Base-by-base conservation (phyloP, 1,140 invertebrate genomes). In the Cyphomyrmex costatus region DNA sequence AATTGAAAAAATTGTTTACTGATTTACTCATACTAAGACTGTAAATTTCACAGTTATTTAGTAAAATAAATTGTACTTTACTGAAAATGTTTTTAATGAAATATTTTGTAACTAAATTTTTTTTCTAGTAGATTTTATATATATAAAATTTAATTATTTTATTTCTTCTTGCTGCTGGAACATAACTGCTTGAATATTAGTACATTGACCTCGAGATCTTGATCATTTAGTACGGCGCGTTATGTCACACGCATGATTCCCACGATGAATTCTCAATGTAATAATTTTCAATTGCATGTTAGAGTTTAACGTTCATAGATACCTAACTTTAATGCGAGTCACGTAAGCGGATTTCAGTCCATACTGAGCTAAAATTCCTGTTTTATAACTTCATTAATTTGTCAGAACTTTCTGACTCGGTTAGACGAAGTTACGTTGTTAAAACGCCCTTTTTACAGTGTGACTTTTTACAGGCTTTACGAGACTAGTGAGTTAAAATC, bases 311-410 rank as follows among this genome's bases (percentile, higher is more conserved):
- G 42, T 65, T 78, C 60, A 27, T 63, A 21, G 21, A 65, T 19
- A 24, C 27, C n/a, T 7, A 79, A 66, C 61, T 66, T 79, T 79
- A 79, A 56, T 58, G 46, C 30, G 10, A 27, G 30, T 36, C 16
- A 49, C 21, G 21, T 82, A 73, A 82, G n/a, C 19, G 36, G 36
- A 82, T 82, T 82, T 71, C 8, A 60, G 7, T 19, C 24, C 24
- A 21, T 46, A 73, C 51, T 24, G 24, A 73, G 27, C 58, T 80
- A 24, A 83, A 74, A 74, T 60, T 73, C 4, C 68, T 73, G 33
- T 73, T 83, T 61, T 33, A 60, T 73, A 83, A 83, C 24, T 83
- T 83, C 8, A 60, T 83, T 74, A 60, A 83, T 73, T 60, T 74
- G 19, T 27, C 19, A 60, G 19, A 83, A 83, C 53, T 82, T 82